phyloP scores from a whole-genome alignment of 2,797 vertebrate genomes.

The Microctenopoma lineatum region DNA sequence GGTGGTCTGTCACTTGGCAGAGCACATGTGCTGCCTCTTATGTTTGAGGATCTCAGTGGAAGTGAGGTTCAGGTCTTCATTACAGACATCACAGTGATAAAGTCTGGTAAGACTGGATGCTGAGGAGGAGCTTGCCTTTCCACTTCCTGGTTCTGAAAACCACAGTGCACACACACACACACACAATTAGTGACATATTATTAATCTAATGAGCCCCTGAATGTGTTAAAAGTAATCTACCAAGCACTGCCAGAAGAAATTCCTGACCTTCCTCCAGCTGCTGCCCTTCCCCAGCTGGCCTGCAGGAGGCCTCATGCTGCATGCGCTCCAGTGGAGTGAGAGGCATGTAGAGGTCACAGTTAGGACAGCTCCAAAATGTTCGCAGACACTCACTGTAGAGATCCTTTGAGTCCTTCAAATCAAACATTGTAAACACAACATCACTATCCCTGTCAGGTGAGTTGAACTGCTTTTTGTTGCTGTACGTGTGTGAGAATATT shows the following conservation, averaged over 20 bases:
- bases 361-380: slow-evolving; percentile 92
- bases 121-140: slow-evolving; percentile 7
- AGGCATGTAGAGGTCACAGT: slow-evolving; percentile 90
- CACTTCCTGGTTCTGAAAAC: slow-evolving; percentile 51
- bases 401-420: slow-evolving; percentile 85
- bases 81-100: slow-evolving; percentile 87
- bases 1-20: slow-evolving; percentile 53
- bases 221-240: background rate
- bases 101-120: slow-evolving; percentile 77
- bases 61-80: slow-evolving; percentile 86
- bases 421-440: background rate
- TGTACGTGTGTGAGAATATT: background rate
- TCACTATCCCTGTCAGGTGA: background rate
- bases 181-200: background rate
- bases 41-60: slow-evolving; percentile 92
- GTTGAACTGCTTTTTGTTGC: too few relatives aligned
- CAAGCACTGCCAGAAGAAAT: background rate
- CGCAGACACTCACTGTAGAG: slow-evolving; percentile 93
- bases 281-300: slow-evolving; percentile 66
- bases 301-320: slow-evolving; percentile 87
- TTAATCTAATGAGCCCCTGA: background rate
- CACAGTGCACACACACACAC: background rate
- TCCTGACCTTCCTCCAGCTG: slow-evolving; percentile 65
- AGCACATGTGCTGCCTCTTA: slow-evolving; percentile 85
- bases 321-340: slow-evolving; percentile 92